These are phyloP conservation scores for Thalassoma bifasciatum DNA, from an alignment of 2,113 vertebrate genomes.

Conservation along the genomic window DNA sequence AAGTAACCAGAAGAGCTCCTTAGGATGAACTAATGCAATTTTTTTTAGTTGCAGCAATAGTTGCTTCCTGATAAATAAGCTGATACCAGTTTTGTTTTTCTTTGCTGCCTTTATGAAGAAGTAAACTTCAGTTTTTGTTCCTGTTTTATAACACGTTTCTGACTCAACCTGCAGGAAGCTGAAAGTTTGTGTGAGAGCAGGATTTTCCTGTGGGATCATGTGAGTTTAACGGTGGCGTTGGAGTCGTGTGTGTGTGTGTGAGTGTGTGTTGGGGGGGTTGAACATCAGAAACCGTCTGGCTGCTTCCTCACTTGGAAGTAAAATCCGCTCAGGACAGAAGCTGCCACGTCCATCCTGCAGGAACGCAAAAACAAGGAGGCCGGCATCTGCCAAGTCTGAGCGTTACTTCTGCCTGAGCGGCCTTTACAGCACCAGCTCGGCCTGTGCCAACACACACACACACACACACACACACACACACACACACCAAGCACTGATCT, in stretches of 20 bases:
- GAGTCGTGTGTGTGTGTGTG: not conserved
- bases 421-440: constrained; percentile 63
- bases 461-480: not conserved
- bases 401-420: constrained; percentile 74
- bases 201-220: constrained; percentile 15
- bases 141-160: too few species aligned
- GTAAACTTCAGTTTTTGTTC: too few species aligned
- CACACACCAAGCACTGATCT: not conserved
- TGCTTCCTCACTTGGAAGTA: constrained; percentile 73
- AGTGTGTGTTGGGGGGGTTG: too few species aligned
- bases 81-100: too few species aligned
- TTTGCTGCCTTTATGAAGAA: too few species aligned
- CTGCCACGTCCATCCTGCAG: constrained; percentile 68
- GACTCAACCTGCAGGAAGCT: not conserved
- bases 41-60: too few species aligned
- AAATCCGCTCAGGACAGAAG: constrained; percentile 58
- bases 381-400: constrained; percentile 74
- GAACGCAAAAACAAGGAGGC: constrained; percentile 65
- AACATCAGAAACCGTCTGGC: constrained; percentile 73
- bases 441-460: constrained; percentile 38
- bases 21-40: too few species aligned
- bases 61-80: too few species aligned
- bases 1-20: too few species aligned
- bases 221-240: not conserved
- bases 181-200: constrained; percentile 28